Percentiles rank a stretch among this genome's conserved stretches.
Conservation (phyloP, 2,797 vertebrate species). For the Microctenopoma stevenorrisi region DNA sequence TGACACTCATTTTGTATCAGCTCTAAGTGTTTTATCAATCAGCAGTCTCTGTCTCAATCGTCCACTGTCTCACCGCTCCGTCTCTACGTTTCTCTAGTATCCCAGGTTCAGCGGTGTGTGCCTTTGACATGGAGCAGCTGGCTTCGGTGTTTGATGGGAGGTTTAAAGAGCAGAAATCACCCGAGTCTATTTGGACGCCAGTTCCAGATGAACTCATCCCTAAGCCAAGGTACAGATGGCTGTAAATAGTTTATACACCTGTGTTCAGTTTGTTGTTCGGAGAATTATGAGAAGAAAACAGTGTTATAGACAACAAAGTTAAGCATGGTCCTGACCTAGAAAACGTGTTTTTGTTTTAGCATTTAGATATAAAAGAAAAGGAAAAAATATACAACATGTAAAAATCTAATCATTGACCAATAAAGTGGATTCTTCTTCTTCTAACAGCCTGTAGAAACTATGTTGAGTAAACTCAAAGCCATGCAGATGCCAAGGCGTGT, state of each 20-base stretch:
- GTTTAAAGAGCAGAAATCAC: slow-evolving; percentile 96
- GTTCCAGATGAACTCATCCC: slow-evolving; percentile 95
- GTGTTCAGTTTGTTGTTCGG: slow-evolving; percentile 33
- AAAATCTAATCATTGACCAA: too few species aligned
- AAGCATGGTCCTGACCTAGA: not conserved
- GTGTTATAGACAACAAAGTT: not conserved
- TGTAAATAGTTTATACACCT: slow-evolving; percentile 47
- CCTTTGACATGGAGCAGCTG: slow-evolving; percentile 96
- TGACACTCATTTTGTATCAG: slow-evolving; percentile 42
- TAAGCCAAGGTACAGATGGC: slow-evolving; percentile 88
- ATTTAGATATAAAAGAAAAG: slow-evolving; percentile 7
- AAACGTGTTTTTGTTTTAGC: slow-evolving; percentile 11
- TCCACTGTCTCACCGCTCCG: slow-evolving; percentile 26
- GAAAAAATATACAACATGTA: not conserved
- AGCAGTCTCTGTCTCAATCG: slow-evolving; percentile 5
- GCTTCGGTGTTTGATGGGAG: slow-evolving; percentile 92
- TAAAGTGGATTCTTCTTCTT: too few species aligned
- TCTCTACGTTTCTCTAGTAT: slow-evolving; percentile 83
- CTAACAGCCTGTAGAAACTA: not conserved
- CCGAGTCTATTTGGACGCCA: slow-evolving; percentile 95
- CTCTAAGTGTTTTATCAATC: slow-evolving; percentile 46
- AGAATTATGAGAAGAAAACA: slow-evolving; percentile 13
- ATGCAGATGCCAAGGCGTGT: not conserved
- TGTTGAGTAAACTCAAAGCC: not conserved
- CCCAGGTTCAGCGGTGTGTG: slow-evolving; percentile 94